phyloP scores from a whole-genome alignment of 2,797 vertebrate species.

The Mus spretus region DNA sequence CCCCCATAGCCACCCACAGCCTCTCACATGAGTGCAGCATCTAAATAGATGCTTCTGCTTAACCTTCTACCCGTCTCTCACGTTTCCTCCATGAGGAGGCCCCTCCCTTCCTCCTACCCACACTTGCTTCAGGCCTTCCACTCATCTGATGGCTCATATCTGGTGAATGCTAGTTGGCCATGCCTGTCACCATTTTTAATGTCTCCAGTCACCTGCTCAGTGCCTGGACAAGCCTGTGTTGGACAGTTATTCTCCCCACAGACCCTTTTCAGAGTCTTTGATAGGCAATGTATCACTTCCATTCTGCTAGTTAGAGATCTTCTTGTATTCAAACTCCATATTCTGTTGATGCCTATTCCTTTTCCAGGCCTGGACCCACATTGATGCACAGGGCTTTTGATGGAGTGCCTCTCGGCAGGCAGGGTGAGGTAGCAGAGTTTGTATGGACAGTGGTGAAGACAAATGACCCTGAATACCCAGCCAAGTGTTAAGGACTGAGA shows the following conservation, averaged over 20 bases:
- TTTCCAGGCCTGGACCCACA: not conserved
- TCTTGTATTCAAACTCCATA: not conserved
- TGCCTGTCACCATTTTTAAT: not conserved
- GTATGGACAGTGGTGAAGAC: not conserved
- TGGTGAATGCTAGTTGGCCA: not conserved
- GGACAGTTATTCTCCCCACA: not conserved
- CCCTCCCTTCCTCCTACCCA: not conserved
- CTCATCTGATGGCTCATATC: not conserved
- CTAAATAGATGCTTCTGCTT: not conserved
- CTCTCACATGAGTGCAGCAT: not conserved
- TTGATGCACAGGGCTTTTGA: not conserved
- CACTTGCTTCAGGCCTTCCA: not conserved
- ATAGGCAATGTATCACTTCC: too few species aligned
- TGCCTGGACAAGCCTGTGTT: not conserved
- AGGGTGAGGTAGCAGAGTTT: not conserved
- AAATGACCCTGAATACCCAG: too few species aligned
- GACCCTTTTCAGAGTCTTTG: not conserved
- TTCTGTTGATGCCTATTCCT: not conserved
- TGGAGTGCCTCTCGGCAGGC: not conserved
- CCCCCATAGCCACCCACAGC: too few species aligned
- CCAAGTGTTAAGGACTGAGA: not conserved
- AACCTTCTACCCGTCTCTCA: not conserved
- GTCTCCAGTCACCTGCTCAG: not conserved
- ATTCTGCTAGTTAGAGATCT: not conserved
- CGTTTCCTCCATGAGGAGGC: not conserved